Conservation (phyloP, 2,113 vertebrate species). For the Trematomus loennbergii region DNA sequence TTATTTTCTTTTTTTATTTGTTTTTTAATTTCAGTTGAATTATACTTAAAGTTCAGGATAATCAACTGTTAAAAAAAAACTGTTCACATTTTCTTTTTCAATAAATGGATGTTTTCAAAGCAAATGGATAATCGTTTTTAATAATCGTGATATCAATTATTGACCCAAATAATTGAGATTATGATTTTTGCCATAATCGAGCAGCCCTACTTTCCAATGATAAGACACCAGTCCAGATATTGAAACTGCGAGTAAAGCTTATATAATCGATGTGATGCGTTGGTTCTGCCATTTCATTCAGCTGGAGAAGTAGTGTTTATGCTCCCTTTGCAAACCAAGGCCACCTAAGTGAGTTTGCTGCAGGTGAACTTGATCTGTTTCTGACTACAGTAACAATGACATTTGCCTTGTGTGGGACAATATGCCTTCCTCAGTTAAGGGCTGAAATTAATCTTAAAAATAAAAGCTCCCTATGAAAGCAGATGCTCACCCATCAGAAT, state of each 20-base stretch:
- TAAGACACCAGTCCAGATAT: slow-evolving; percentile 8
- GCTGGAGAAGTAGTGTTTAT: not conserved
- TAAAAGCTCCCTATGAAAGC: not conserved
- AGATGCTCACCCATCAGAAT: not conserved
- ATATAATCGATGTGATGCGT: not conserved
- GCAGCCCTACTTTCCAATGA: not conserved
- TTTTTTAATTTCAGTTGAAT: too few species aligned
- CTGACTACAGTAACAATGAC: not conserved
- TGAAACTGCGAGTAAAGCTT: not conserved
- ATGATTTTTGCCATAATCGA: too few species aligned
- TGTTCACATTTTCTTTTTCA: too few species aligned
- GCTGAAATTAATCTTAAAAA: not conserved
- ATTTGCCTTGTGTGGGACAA: not conserved
- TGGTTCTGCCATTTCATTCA: not conserved
- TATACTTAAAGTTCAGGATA: too few species aligned
- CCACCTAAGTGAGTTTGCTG: not conserved
- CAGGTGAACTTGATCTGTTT: not conserved
- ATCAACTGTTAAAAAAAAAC: too few species aligned
- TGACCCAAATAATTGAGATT: too few species aligned
- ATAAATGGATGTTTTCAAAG: too few species aligned
- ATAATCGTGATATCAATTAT: too few species aligned
- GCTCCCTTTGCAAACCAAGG: not conserved
- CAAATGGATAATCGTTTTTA: too few species aligned
- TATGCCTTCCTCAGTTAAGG: not conserved
- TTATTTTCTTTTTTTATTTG: too few species aligned